Evolutionary conservation across 2,888 invertebrate species (phyloP).

Genomic region (Chymomyza caudatula): DNA sequence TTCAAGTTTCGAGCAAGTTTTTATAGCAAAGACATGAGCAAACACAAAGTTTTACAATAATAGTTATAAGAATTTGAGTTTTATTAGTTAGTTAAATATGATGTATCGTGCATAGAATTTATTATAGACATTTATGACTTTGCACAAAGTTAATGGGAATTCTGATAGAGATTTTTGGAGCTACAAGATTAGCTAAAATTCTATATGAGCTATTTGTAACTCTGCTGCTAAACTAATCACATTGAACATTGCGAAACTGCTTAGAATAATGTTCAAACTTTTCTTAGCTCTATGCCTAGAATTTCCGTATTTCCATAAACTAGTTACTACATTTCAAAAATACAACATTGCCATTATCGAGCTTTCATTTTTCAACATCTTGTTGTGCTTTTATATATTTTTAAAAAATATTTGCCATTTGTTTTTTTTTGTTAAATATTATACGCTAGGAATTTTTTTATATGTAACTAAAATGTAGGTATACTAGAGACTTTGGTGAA

Average conservation of each 20-base stretch:
- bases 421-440: conserved; percentile 22
- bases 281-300: background rate
- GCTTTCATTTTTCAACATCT: conserved; percentile 32
- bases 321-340: conserved; percentile 18
- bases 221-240: background rate
- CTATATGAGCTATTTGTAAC: too few relatives aligned
- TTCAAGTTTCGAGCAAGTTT: background rate
- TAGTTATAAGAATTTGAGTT: background rate
- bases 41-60: background rate
- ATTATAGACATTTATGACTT: conserved; percentile 46
- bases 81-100: background rate
- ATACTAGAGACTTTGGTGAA: background rate
- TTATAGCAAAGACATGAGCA: background rate
- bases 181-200: too few relatives aligned
- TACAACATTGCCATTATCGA: conserved; percentile 15
- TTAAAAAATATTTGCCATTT: conserved; percentile 48
- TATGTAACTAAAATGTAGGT: conserved; percentile 33
- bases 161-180: background rate
- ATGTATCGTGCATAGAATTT: conserved; percentile 13
- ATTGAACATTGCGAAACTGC: background rate
- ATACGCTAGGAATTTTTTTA: conserved; percentile 22
- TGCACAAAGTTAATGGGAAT: conserved; percentile 35
- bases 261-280: background rate
- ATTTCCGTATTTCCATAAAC: background rate
- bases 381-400: conserved; percentile 49